These are phyloP conservation scores for Acrobasis repandana DNA, from an alignment of 2,888 invertebrate genomes.

Conservation along the genomic window DNA sequence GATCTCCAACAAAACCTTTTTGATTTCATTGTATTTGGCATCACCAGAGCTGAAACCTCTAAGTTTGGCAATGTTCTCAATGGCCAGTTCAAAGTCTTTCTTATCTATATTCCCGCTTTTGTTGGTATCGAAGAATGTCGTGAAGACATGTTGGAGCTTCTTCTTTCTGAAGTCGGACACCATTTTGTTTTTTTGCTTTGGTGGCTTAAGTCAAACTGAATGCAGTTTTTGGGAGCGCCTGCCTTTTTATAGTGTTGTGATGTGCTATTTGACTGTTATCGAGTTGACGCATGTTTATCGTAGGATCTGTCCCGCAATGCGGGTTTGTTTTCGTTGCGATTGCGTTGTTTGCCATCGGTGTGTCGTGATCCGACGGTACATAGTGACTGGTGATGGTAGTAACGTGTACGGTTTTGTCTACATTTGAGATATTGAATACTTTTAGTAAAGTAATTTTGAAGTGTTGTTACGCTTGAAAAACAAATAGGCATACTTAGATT, in stretches of 20 bases:
- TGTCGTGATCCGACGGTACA: slow-evolving; percentile 10
- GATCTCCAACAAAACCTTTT: slow-evolving; percentile 88
- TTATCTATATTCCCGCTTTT: slow-evolving; percentile 93
- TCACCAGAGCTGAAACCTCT: slow-evolving; percentile 90
- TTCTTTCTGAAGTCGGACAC: slow-evolving; percentile 94
- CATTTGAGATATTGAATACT: background rate
- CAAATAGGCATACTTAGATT: no score
- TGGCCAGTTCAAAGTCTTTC: slow-evolving; percentile 92
- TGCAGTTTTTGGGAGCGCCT: slow-evolving; percentile 1
- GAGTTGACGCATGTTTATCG: slow-evolving; percentile 14
- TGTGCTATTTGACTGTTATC: slow-evolving; percentile 5
- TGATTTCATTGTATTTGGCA: slow-evolving; percentile 88
- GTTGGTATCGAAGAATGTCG: slow-evolving; percentile 94
- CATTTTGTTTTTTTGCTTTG: slow-evolving; percentile 57
- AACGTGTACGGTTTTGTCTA: background rate
- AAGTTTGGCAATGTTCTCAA: slow-evolving; percentile 90
- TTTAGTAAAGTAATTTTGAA: background rate
- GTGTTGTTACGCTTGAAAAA: background rate
- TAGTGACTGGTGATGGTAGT: slow-evolving; percentile 2
- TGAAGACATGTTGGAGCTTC: slow-evolving; percentile 93
- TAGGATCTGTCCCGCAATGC: slow-evolving; percentile 13
- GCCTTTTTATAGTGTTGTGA: background rate
- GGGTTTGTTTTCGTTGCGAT: slow-evolving; percentile 15
- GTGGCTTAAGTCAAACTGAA: background rate
- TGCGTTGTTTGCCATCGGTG: slow-evolving; percentile 5